Percentiles rank a stretch among this genome's conserved stretches.
phyloP scores from a whole-genome alignment of 2,888 invertebrate species.

The Sthenelais limicola region DNA sequence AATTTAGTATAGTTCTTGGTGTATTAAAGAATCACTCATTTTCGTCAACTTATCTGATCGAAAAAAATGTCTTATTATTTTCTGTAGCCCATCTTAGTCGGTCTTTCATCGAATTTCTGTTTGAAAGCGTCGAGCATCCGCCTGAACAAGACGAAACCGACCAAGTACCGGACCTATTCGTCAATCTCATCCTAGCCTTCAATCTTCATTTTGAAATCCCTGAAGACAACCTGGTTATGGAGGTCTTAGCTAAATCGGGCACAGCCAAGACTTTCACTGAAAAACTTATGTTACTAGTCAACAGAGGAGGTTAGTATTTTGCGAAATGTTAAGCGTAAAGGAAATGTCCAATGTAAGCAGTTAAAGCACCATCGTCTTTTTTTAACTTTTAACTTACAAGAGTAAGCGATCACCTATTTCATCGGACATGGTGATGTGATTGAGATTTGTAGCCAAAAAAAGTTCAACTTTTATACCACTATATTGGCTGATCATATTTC shows the following conservation, averaged over 20 bases:
- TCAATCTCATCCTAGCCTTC: conserved; percentile 88
- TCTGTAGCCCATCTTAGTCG: conserved; percentile 85
- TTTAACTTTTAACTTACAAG: too few species aligned
- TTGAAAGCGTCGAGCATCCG: conserved; percentile 86
- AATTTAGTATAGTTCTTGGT: background rate
- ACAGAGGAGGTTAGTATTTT: conserved; percentile 83
- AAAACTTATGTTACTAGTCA: conserved; percentile 87
- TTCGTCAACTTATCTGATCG: background rate
- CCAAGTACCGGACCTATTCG: conserved; percentile 86
- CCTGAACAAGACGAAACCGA: conserved; percentile 88
- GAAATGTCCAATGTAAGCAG: too few species aligned
- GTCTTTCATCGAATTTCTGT: conserved; percentile 85
- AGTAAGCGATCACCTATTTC: too few species aligned
- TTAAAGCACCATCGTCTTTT: too few species aligned
- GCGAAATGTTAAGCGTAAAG: too few species aligned
- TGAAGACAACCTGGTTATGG: conserved; percentile 68
- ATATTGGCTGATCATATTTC: too few species aligned
- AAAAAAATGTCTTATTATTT: background rate
- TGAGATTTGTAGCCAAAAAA: too few species aligned
- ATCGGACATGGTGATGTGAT: too few species aligned
- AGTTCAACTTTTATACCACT: too few species aligned
- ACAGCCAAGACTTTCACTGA: conserved; percentile 91
- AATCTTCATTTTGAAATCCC: conserved; percentile 84
- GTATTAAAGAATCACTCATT: background rate
- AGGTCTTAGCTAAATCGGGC: conserved; percentile 68